A percentile compares a stretch with the other conserved stretches of the same genome.
Conservation (phyloP, 2,888 invertebrate genomes). For the Drosophila pseudotakahashii region DNA sequence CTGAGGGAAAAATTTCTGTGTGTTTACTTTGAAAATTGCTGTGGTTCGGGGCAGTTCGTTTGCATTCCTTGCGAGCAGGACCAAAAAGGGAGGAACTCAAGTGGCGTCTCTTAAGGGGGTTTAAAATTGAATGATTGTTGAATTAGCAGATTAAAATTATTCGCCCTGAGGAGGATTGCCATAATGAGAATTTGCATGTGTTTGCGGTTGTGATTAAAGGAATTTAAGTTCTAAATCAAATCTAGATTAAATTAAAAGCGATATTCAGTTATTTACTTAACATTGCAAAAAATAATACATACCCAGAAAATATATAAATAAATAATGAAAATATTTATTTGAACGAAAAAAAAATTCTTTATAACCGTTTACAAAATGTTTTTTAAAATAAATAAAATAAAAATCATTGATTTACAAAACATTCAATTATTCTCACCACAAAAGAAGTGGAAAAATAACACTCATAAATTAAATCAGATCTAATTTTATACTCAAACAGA, state of each 20-base stretch:
- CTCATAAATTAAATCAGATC: slow-evolving; percentile 51
- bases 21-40: slow-evolving; percentile 75
- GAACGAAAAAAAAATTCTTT: too few species aligned
- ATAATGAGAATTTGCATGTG: slow-evolving; percentile 15
- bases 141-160: slow-evolving; percentile 67
- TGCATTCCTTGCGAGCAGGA: slow-evolving; percentile 38
- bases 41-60: slow-evolving; percentile 62
- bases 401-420: background rate
- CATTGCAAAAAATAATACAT: too few species aligned
- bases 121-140: slow-evolving; percentile 67
- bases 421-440: background rate
- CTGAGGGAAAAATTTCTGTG: slow-evolving; percentile 41
- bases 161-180: slow-evolving; percentile 11
- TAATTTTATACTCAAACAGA: slow-evolving; percentile 18
- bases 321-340: too few species aligned
- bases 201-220: slow-evolving; percentile 15
- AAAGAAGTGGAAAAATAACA: slow-evolving; percentile 29
- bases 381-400: too few species aligned
- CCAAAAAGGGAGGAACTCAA: slow-evolving; percentile 34
- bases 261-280: background rate
- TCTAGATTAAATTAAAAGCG: background rate
- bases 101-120: slow-evolving; percentile 56
- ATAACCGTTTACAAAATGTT: too few species aligned
- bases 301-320: too few species aligned
- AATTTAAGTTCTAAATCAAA: background rate